Conservation (phyloP, 2,113 vertebrate species). For the Xenopus laevis region DNA sequence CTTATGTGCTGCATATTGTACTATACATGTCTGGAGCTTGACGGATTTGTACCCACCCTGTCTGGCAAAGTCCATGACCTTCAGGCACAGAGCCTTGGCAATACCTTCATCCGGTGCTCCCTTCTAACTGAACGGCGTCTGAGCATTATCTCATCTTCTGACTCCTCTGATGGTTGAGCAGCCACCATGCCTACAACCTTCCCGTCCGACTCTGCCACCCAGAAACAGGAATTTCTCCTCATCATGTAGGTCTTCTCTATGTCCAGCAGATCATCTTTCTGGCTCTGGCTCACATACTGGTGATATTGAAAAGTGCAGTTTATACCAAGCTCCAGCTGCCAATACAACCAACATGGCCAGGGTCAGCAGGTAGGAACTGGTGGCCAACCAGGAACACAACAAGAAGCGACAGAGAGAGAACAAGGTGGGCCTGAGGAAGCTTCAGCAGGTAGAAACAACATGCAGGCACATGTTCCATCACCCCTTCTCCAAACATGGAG, state of each 20-base stretch:
- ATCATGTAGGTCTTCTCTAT: slow-evolving; percentile 47
- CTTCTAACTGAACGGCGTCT: slow-evolving; percentile 25
- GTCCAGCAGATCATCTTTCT: slow-evolving; percentile 39
- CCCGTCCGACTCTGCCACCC: slow-evolving; percentile 48
- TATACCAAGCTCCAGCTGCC: neutral
- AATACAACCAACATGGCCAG: neutral
- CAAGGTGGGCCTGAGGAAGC: neutral
- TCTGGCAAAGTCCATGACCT: slow-evolving; percentile 46
- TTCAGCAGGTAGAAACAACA: neutral
- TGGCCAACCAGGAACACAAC: neutral
- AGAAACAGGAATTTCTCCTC: slow-evolving; percentile 49
- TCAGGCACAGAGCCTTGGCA: slow-evolving; percentile 41
- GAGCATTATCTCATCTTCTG: slow-evolving; percentile 8
- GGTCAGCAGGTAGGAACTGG: slow-evolving; percentile 38
- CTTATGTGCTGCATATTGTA: slow-evolving; percentile 24
- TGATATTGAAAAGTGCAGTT: neutral
- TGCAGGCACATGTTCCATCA: neutral
- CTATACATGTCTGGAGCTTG: accelerated
- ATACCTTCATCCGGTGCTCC: slow-evolving; percentile 22
- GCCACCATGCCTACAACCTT: slow-evolving; percentile 51
- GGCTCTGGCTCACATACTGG: accelerated
- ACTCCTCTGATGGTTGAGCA: accelerated
- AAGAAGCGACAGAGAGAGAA: neutral
- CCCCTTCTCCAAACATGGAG: slow-evolving; percentile 3
- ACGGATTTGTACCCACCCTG: slow-evolving; percentile 36